These are phyloP conservation scores for Chiroxiphia lanceolata DNA, from an alignment of 2,797 vertebrate species.

Conservation along the genomic window DNA sequence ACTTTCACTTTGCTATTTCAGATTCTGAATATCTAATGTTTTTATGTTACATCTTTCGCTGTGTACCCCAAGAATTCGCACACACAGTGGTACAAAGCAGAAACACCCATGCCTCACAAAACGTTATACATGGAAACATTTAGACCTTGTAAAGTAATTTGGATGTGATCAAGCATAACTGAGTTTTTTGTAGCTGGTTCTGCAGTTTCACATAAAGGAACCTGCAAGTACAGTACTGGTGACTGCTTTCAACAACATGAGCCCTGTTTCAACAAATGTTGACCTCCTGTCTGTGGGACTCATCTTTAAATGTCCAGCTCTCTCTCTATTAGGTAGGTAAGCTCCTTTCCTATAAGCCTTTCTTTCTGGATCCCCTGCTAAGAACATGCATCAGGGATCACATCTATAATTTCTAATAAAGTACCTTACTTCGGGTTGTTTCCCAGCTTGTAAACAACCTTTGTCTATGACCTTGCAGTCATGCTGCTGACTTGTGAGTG, in stretches of 20 bases:
- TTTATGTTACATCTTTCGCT: background rate
- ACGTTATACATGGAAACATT: background rate
- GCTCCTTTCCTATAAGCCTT: background rate
- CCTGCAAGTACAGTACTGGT: background rate
- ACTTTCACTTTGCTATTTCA: background rate
- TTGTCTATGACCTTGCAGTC: background rate
- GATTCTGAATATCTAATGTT: background rate
- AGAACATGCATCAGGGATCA: background rate
- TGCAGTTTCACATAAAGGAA: background rate
- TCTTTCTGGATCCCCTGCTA: background rate
- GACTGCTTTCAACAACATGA: background rate
- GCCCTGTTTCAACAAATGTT: background rate
- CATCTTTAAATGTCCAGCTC: background rate
- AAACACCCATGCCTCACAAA: background rate
- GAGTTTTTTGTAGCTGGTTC: background rate
- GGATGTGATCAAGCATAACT: background rate
- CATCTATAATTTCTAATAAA: background rate
- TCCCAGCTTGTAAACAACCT: background rate
- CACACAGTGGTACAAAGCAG: fast-evolving
- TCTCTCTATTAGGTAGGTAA: background rate
- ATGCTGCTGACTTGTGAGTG: background rate
- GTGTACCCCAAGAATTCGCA: background rate
- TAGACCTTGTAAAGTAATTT: background rate
- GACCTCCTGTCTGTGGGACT: background rate
- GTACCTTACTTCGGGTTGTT: background rate